These are phyloP conservation scores for Andinoacara biseriatus DNA, from an alignment of 2,113 vertebrate genomes.

Conservation along the genomic window DNA sequence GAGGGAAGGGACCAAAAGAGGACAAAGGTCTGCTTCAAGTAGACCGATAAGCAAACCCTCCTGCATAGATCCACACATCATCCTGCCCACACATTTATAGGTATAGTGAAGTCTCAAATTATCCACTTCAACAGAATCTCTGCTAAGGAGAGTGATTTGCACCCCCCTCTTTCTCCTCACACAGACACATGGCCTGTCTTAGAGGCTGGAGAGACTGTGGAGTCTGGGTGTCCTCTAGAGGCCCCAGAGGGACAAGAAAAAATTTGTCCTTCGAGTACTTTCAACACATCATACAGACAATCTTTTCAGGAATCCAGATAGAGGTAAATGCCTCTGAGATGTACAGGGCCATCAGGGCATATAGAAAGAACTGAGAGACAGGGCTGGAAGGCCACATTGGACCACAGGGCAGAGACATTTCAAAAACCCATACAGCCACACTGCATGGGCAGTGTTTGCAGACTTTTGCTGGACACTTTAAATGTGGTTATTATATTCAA, in stretches of 20 bases:
- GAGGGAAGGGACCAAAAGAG: neutral
- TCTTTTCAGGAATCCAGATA: neutral
- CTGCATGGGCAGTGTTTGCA: too few relatives aligned
- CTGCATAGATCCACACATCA: neutral
- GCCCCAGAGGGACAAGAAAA: neutral
- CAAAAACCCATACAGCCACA: too few relatives aligned
- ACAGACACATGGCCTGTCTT: neutral
- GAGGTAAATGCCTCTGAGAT: neutral
- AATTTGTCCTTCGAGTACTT: neutral
- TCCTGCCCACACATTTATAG: neutral
- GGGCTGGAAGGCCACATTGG: too few relatives aligned
- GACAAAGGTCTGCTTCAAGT: neutral
- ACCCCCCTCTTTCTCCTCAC: too few relatives aligned
- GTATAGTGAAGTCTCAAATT: neutral
- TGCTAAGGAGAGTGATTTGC: neutral
- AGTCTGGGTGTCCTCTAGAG: neutral
- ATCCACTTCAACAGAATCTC: neutral
- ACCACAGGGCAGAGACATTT: too few relatives aligned
- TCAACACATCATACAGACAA: neutral
- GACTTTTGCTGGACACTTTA: too few relatives aligned
- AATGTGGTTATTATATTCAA: too few relatives aligned
- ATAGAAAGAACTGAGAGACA: too few relatives aligned
- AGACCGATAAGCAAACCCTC: neutral
- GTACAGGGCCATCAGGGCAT: neutral
- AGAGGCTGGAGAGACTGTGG: neutral